These are phyloP conservation scores for Drosophila anomalata DNA, from an alignment of 2,888 invertebrate species.

Conservation along the genomic window DNA sequence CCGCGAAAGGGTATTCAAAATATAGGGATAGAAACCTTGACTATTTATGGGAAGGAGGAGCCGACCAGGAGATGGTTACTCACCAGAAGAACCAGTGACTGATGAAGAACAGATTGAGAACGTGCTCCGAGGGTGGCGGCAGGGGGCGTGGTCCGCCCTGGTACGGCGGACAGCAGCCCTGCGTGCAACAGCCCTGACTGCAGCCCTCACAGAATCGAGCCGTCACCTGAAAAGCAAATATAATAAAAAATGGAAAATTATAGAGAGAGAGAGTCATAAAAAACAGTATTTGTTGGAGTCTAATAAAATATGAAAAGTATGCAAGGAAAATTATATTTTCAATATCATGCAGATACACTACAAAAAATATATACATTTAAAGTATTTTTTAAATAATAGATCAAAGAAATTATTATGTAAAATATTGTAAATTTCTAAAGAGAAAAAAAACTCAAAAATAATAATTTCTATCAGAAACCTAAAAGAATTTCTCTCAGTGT, in stretches of 20 bases:
- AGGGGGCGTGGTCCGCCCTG: constrained; percentile 84
- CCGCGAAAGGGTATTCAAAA: background rate
- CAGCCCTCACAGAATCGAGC: constrained; percentile 86
- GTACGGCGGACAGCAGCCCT: constrained; percentile 86
- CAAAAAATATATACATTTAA: background rate
- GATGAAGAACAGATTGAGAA: constrained; percentile 88
- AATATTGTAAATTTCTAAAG: too few species aligned
- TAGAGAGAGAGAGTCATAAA: background rate
- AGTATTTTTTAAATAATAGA: too few species aligned
- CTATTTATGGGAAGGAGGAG: background rate
- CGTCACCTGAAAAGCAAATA: constrained; percentile 83
- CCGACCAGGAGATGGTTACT: constrained; percentile 60
- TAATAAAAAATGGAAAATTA: constrained; percentile 4
- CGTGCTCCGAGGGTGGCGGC: constrained; percentile 85
- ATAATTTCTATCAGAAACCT: background rate
- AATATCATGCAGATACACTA: background rate
- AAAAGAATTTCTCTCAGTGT: constrained; percentile 7
- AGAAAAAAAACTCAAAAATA: too few species aligned
- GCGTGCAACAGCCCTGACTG: constrained; percentile 89
- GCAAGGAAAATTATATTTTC: background rate
- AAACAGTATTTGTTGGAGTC: background rate
- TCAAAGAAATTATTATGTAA: too few species aligned
- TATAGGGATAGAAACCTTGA: background rate
- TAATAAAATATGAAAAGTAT: constrained; percentile 7
- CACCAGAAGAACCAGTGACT: constrained; percentile 89